A percentile compares a stretch with the other conserved stretches of the same genome.
Conservation (phyloP, 2,113 vertebrate species). For the Anoplopoma fimbria region DNA sequence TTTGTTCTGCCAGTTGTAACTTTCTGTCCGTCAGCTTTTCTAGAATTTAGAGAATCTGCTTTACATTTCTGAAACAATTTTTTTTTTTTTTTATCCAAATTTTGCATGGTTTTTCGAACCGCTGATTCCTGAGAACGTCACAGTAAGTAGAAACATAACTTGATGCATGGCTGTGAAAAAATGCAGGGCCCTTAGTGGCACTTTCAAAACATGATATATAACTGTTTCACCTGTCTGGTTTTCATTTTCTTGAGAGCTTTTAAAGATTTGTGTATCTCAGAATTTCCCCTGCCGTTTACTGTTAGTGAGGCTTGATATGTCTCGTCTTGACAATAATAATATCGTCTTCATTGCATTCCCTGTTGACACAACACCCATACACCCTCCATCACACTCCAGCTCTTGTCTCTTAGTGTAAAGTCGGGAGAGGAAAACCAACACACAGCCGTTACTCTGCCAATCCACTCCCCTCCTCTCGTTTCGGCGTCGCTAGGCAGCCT, state of each 20-base stretch:
- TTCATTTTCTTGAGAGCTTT: background rate
- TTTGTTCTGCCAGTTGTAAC: conserved; percentile 19
- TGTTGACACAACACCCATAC: conserved; percentile 68
- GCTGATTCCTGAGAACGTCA: background rate
- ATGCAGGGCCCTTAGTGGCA: background rate
- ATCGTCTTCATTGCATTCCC: conserved; percentile 51
- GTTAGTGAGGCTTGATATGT: conserved; percentile 37
- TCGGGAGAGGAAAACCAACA: conserved; percentile 81
- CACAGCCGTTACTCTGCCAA: conserved; percentile 69
- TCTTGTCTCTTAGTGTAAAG: conserved; percentile 73
- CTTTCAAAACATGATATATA: background rate
- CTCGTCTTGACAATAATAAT: conserved; percentile 41
- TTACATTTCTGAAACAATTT: background rate
- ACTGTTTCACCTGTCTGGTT: background rate
- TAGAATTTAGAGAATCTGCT: background rate
- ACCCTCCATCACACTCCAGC: conserved; percentile 71
- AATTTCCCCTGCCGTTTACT: conserved; percentile 12
- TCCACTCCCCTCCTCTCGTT: conserved; percentile 70
- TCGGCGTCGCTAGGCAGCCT: conserved; percentile 77
- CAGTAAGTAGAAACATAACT: background rate
- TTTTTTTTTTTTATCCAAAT: too few species aligned
- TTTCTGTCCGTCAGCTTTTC: conserved; percentile 9
- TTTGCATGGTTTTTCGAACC: background rate
- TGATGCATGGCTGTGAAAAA: conserved; percentile 1
- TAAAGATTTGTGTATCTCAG: background rate